Evolutionary conservation across 2,113 vertebrate species (phyloP).

Genomic region (Ctenodactylus gundi): DNA sequence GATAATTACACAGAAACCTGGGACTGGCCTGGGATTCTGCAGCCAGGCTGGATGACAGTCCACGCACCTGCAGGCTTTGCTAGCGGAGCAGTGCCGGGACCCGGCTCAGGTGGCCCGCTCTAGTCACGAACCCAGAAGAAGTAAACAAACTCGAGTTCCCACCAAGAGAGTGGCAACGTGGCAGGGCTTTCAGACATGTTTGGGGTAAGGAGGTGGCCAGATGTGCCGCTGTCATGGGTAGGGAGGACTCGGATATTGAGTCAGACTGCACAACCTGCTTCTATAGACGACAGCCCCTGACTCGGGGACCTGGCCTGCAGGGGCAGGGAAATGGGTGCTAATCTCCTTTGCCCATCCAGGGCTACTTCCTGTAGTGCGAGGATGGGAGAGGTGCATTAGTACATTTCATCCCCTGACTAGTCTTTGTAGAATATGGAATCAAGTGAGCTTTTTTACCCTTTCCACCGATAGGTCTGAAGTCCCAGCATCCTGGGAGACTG

Average conservation of each 20-base stretch:
- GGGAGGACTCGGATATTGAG: fast-evolving
- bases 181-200: fast-evolving
- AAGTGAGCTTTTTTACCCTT: background rate
- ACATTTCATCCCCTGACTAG: fast-evolving
- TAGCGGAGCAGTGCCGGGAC: fast-evolving
- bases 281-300: background rate
- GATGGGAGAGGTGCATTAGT: background rate
- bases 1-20: slow-evolving; percentile 54
- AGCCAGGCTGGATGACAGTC: slow-evolving; percentile 68
- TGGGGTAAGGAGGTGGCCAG: background rate
- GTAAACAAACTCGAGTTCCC: fast-evolving
- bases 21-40: slow-evolving; percentile 28
- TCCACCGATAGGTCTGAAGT: no score
- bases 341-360: background rate
- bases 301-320: background rate
- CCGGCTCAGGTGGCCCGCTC: background rate
- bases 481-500: no score
- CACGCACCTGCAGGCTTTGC: slow-evolving; percentile 86
- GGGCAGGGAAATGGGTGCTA: fast-evolving
- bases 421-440: background rate
- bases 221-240: fast-evolving
- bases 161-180: fast-evolving
- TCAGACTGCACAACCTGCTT: fast-evolving
- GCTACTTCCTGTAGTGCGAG: fast-evolving
- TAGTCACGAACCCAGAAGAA: fast-evolving